Evolutionary conservation across 2,888 invertebrate genomes (phyloP).

Genomic region (Campoplex capitator): DNA sequence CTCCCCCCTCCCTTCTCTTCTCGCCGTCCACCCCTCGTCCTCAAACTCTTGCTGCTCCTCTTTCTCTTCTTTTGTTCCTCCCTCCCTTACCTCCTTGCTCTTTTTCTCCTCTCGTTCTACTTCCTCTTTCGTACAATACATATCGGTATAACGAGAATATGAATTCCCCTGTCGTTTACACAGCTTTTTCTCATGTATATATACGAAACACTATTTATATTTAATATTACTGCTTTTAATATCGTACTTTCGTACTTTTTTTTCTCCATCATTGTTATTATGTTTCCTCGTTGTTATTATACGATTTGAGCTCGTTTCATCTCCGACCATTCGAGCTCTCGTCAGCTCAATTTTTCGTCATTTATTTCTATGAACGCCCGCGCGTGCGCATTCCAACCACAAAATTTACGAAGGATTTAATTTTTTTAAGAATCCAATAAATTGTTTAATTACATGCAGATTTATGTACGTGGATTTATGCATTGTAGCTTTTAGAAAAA

Average conservation of each 20-base stretch:
- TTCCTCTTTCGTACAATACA: conserved; percentile 67
- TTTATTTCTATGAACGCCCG: neutral
- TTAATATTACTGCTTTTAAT: conserved; percentile 24
- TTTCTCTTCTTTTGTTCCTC: conserved; percentile 50
- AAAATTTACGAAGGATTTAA: neutral
- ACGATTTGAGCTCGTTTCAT: conserved; percentile 30
- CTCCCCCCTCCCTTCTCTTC: conserved; percentile 65
- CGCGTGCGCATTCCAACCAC: neutral
- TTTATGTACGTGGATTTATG: neutral
- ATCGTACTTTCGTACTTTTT: conserved; percentile 18
- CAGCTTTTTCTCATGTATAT: conserved; percentile 34
- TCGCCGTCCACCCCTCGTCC: conserved; percentile 57
- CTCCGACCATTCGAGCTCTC: conserved; percentile 24
- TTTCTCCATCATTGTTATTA: conserved; percentile 6
- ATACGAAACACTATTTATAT: conserved; percentile 21
- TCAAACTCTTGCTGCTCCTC: conserved; percentile 38
- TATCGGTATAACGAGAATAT: conserved; percentile 67
- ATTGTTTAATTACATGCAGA: neutral
- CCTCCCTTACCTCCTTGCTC: conserved; percentile 52
- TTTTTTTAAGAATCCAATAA: neutral
- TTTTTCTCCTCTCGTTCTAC: conserved; percentile 51
- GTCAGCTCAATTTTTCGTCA: conserved; percentile 42
- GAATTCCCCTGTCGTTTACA: conserved; percentile 58
- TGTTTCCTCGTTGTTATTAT: conserved; percentile 12
- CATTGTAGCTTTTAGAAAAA: neutral